Evolutionary conservation across 1,140 invertebrate species (phyloP), one percentile per base, ranked within the genome.

Genomic region (Drosophila sp.): DNA sequence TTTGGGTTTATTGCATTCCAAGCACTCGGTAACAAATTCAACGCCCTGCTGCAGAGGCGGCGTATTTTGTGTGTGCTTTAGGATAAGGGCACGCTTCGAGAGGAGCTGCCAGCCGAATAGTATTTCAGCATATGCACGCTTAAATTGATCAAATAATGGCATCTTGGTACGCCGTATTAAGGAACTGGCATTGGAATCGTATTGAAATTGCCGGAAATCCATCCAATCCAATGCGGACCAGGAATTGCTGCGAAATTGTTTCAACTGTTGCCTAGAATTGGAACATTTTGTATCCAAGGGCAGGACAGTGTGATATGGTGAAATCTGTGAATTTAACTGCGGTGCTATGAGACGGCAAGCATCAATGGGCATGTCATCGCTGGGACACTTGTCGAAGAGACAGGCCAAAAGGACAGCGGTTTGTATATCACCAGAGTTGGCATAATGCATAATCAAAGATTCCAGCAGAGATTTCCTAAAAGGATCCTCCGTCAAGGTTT

Each of bases 341-440:
- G 90, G 90, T 91, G 93, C 68, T 44, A 92, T 47, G 50, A 77
- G 29, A 2, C 75, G 67, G 7, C 63, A 66, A 29, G 67, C 27
- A 35, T 78, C 57, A 10, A 80, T 80, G 41, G 68, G 66, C 1
- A 66, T 38, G 58, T 35, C 69, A 29, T 60, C 55, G 11, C 67
- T 25, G 0, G 80, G 77, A 50, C 92, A 92, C 72, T 93, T 93
- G 77, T 95, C 95, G 92, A 98, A 98, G 0, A 96, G 94, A 92
- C 98, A 98, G 63, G 96, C 96, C 32, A 99, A 90, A 95, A 99
- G 98, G 0, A 97, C 97, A 10, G 97, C 96, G 90, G 97, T 99
- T 93, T 99, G 98, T 44, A 98, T 94, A 92, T 99, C 98, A 3
- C 95, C 95, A 56, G 96, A 94, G 72, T 93, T 93, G 1, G 96